These are phyloP conservation scores for Montipora efflorescens DNA, from an alignment of 64 coral and sea anemone genomes.

Conservation along the genomic window DNA sequence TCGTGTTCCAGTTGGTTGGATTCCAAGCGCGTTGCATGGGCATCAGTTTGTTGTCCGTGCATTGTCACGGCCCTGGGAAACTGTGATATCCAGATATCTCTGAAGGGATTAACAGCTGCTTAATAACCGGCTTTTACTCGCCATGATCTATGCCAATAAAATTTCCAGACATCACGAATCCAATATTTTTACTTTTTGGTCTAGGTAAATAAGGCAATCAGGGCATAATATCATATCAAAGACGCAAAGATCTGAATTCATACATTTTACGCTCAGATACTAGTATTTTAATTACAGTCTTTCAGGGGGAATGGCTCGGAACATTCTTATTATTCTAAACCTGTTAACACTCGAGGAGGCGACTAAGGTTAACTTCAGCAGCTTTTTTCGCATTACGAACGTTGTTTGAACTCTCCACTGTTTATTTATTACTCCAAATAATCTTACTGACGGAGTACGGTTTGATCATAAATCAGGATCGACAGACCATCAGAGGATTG, in stretches of 20 bases:
- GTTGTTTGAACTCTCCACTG: background rate
- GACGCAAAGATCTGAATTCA: background rate
- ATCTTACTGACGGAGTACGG: background rate
- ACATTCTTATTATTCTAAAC: conserved; percentile 44
- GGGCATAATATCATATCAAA: background rate
- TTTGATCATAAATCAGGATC: background rate
- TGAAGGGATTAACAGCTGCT: conserved; percentile 34
- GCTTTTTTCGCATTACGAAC: background rate
- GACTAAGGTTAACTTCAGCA: background rate
- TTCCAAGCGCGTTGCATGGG: too few species aligned
- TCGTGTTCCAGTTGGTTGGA: background rate
- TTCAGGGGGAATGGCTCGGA: background rate
- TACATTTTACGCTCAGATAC: background rate
- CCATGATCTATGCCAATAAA: background rate
- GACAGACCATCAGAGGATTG: too few species aligned
- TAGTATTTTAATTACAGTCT: background rate
- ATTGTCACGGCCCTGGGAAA: background rate
- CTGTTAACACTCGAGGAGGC: background rate
- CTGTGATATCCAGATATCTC: background rate
- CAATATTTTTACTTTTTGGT: background rate
- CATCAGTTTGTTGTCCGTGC: background rate
- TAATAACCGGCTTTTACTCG: background rate
- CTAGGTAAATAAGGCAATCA: background rate
- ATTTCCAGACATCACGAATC: conserved; percentile 1
- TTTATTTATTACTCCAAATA: background rate